phyloP scores from a whole-genome alignment of 2,113 vertebrate genomes.

The Glareola pratincola region DNA sequence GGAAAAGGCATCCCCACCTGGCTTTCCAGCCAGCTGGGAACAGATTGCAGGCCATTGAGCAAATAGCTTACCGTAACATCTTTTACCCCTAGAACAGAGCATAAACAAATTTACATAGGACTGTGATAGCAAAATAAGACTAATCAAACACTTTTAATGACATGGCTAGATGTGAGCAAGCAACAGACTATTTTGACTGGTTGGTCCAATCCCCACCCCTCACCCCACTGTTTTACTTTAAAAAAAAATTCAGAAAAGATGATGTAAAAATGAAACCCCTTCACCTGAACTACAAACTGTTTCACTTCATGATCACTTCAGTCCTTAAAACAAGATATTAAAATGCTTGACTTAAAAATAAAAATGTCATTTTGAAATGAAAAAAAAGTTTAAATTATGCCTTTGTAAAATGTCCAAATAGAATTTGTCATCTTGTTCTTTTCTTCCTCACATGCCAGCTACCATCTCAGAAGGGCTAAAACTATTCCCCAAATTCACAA shows the following conservation, averaged over 20 bases:
- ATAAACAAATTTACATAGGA: neutral
- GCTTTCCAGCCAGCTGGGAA: neutral
- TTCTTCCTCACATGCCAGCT: neutral
- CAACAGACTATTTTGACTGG: neutral
- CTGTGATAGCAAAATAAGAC: neutral
- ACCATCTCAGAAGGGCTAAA: neutral
- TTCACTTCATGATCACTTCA: neutral
- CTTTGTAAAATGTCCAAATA: neutral
- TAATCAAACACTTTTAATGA: neutral
- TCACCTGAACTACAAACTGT: neutral
- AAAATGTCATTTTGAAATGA: neutral
- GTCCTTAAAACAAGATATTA: neutral
- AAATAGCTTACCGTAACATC: neutral
- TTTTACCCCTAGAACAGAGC: neutral
- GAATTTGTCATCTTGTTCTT: neutral
- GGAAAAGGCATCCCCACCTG: neutral
- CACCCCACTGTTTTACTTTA: neutral
- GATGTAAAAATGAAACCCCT: neutral
- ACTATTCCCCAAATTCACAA: neutral
- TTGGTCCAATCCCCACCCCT: neutral
- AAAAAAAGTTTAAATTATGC: neutral
- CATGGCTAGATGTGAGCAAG: fast-evolving
- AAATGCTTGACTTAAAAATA: neutral
- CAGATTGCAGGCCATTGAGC: neutral
- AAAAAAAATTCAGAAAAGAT: neutral